Base-by-base conservation (phyloP, 2,888 invertebrate genomes). In the Neoaliturus tenellus region DNA sequence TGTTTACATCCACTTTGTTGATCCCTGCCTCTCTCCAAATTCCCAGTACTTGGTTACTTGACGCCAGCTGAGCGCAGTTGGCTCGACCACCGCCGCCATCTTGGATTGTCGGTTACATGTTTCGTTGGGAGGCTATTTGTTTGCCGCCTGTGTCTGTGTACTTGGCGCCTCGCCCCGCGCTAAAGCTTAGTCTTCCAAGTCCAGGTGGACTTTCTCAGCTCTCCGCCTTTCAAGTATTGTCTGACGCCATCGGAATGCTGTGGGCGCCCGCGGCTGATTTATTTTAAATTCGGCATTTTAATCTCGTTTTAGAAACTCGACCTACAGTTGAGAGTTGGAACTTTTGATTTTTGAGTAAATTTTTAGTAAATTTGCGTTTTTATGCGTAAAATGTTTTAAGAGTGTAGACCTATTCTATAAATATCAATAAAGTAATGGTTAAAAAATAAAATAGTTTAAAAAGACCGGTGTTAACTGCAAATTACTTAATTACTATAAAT, bases 71-170 rank as follows among this genome's bases (percentile, higher is more conserved):
- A 6, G 28, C 48, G 25, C 75, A 17, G 10, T 23, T 48, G 41
- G 75, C 44, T 14, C 33, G 20, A 71, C 39, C 10, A 17, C 67
- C 12, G 75, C 41, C 75, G 75, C 75, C 75, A 75, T 75, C 75
- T 75, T 75, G 71, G 28, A 71, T 20, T 10, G 67, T 39, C 35
- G 2, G 39, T 75, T 44, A 75, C 75, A 44, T 75, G 41, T 44
- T 73, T n/a, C n/a, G n/a, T n/a, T n/a, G n/a, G n/a, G n/a, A n/a
- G 28, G 71, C 71, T 71, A 75, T 75, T 75, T 75, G 75, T 75
- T 75, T 75, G 48, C 44, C 23, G 6, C 75, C 3, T 12, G 51
- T n/a, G n/a, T n/a, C n/a, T n/a, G n/a, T n/a, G n/a, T n/a, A n/a
- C 44, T 14, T 75, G 75, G 75, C 75, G 41, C 75, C 28, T 3